phyloP scores from a whole-genome alignment of 2,113 vertebrate genomes.

The Reinhardtius hippoglossoides region DNA sequence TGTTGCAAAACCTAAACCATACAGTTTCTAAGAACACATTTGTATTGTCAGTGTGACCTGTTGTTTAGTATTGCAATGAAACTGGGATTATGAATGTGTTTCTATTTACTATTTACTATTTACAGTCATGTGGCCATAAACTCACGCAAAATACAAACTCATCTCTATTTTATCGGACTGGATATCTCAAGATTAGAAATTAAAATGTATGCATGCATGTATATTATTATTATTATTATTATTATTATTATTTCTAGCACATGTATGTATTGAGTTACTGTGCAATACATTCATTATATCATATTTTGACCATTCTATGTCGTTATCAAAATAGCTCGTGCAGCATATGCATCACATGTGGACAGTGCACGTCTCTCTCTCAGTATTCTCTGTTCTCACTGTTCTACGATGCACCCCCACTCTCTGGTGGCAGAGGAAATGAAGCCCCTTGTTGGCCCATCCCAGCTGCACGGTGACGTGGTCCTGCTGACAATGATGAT shows the following conservation, averaged over 20 bases:
- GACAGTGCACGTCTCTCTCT: not conserved
- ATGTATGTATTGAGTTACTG: too few species aligned
- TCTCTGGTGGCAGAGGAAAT: not conserved
- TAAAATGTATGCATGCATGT: too few species aligned
- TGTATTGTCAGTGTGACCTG: not conserved
- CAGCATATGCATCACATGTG: not conserved
- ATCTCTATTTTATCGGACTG: too few species aligned
- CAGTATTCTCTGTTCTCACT: not conserved
- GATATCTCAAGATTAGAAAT: too few species aligned
- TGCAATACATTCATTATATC: too few species aligned
- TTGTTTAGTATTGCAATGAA: not conserved
- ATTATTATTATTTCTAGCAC: not conserved
- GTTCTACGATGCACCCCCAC: not conserved
- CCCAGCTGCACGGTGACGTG: conserved; percentile 37
- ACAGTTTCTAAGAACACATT: not conserved
- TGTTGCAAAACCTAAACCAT: not conserved
- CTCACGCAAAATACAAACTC: too few species aligned
- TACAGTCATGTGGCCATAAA: too few species aligned
- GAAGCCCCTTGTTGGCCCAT: conserved; percentile 1
- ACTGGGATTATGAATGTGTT: too few species aligned
- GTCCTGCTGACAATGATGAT: conserved; percentile 46
- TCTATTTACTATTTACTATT: too few species aligned
- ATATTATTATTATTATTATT: not conserved
- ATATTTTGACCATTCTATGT: too few species aligned
- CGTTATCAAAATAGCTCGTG: too few species aligned